Base-by-base conservation (phyloP, 1,140 invertebrate genomes). In the Gryon sp. region DNA sequence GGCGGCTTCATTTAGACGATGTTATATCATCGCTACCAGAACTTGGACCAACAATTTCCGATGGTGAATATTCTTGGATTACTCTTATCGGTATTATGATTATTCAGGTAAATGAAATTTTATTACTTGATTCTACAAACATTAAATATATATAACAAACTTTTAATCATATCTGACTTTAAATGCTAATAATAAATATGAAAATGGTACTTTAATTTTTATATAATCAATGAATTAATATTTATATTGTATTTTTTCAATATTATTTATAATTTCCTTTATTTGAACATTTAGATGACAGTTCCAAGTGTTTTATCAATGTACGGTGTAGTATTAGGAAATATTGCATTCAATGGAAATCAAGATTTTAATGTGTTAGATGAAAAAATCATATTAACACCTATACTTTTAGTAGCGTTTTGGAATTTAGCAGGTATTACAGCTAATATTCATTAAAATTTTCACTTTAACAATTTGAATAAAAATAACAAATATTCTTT, bases 41-140 rank as follows among this genome's bases (percentile, higher is more conserved):
- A 86, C 88, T 92, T 34, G 92, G 92, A 0, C 92, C 92, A 0
- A 90, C 88, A 8, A 87, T 91, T 36, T 90, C 92, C 4, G 91
- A 92, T 80, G 92, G 91, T 4, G 91, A 91, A 11, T 92, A 92
- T 74, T 91, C 92, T 1, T 93, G 92, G 92, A 72, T 93, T 41
- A 89, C 92, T 65, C 86, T 93, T n/a, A 62, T 90, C 18, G 90
- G 90, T 14, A 88, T 91, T 15, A 82, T 90, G 69, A 86, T 92
- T 45, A 90, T 92, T 74, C 90, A 93, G 82, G 89, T 59, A 45
- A 8, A 16, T 32, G 15, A 9, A 14, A 32, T 41, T 15, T 7
- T 16, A n/a, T n/a, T n/a, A n/a, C n/a, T n/a, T n/a, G n/a, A n/a
- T n/a, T n/a, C n/a, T n/a, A n/a, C n/a, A n/a, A n/a, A n/a, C n/a